phyloP scores from a whole-genome alignment of 2,797 vertebrate species.

The Galaxias olidus region DNA sequence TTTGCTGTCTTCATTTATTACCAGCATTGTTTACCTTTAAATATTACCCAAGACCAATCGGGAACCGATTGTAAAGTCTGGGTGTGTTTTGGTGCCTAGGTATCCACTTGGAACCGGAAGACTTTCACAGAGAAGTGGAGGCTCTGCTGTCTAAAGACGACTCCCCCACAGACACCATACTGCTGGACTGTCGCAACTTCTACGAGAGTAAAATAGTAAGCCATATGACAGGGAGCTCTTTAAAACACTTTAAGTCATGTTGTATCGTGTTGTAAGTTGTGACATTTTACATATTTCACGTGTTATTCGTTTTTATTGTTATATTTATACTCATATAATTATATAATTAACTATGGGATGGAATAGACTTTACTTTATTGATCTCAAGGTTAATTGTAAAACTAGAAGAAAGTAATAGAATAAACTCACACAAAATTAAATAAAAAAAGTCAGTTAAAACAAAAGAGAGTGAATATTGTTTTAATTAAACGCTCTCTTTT shows the following conservation, averaged over 20 bases:
- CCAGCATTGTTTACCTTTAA: no score
- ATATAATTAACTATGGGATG: no score
- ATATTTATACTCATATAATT: no score
- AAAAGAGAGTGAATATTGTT: neutral
- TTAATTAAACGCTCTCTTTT: neutral
- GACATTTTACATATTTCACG: no score
- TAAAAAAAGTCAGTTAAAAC: neutral
- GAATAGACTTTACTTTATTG: no score
- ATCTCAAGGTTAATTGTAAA: no score
- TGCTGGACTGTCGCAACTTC: constrained; percentile 96
- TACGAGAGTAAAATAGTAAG: constrained; percentile 99
- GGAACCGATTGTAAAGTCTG: no score
- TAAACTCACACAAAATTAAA: neutral
- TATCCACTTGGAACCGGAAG: constrained; percentile 86
- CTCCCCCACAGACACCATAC: constrained; percentile 77
- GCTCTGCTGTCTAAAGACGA: constrained; percentile 74
- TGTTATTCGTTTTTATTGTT: no score
- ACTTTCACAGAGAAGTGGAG: constrained; percentile 92
- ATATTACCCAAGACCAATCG: no score
- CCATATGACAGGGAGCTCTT: neutral
- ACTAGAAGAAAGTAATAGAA: no score
- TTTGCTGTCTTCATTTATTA: neutral
- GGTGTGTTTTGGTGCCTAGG: constrained; percentile 64
- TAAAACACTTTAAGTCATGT: no score
- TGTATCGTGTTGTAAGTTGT: no score